phyloP scores from a whole-genome alignment of 1,140 invertebrate genomes.

The Drosophila quadrilineata region DNA sequence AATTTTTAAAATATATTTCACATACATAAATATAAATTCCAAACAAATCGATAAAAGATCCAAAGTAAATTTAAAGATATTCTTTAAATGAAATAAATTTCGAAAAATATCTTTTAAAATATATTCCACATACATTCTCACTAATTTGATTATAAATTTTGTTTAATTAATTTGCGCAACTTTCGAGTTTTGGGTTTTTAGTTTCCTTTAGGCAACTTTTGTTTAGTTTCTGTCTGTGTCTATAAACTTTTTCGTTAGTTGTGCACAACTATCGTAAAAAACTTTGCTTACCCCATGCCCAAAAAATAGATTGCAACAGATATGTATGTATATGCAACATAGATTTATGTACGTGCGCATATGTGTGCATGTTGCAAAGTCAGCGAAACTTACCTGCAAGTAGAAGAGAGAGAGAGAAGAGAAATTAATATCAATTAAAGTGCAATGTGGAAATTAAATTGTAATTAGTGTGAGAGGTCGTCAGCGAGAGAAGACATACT shows the following conservation, averaged over 20 bases:
- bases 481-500: too few species aligned
- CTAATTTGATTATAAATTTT: too few species aligned
- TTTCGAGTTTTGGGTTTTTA: too few species aligned
- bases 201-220: background rate
- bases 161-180: too few species aligned
- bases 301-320: too few species aligned
- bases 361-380: background rate
- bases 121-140: too few species aligned
- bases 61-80: too few species aligned
- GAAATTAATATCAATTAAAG: constrained; percentile 73
- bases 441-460: constrained; percentile 59
- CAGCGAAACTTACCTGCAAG: constrained; percentile 59
- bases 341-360: constrained; percentile 22
- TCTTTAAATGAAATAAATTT: too few species aligned
- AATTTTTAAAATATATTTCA: too few species aligned
- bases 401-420: constrained; percentile 18
- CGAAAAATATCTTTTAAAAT: too few species aligned
- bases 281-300: constrained; percentile 26
- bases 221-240: background rate
- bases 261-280: constrained; percentile 4
- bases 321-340: constrained; percentile 3
- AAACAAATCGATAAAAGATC: too few species aligned
- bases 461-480: constrained; percentile 67
- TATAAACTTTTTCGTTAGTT: constrained; percentile 26
- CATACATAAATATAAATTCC: too few species aligned